Evolutionary conservation across 92 coral and sea anemone genomes (phyloP).

Genomic region (Siderastrea siderea): DNA sequence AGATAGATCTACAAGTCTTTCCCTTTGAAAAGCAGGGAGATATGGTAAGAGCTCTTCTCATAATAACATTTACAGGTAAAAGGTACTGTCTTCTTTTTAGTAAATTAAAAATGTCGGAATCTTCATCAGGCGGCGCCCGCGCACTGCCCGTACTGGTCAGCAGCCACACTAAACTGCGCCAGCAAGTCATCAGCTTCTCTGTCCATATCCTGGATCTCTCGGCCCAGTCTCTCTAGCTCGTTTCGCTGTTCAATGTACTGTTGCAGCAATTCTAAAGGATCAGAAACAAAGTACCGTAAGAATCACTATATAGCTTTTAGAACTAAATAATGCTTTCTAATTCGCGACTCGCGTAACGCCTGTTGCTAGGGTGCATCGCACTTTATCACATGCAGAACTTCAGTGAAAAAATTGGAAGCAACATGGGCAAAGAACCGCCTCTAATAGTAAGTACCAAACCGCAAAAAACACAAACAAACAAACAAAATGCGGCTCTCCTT

Average conservation of each 20-base stretch:
- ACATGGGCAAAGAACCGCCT: too few relatives aligned
- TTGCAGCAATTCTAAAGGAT: constrained; percentile 74
- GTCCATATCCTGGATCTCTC: constrained; percentile 75
- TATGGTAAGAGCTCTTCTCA: not conserved
- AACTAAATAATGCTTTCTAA: not conserved
- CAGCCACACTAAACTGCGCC: constrained; percentile 70
- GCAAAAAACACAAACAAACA: too few relatives aligned
- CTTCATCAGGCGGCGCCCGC: constrained; percentile 58
- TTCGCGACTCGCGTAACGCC: not conserved
- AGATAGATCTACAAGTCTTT: too few relatives aligned
- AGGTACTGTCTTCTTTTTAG: not conserved
- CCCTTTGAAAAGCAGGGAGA: not conserved
- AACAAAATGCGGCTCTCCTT: too few relatives aligned
- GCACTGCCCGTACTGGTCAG: constrained; percentile 80
- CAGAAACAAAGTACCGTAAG: not conserved
- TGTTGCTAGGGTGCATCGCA: not conserved
- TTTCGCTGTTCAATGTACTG: constrained; percentile 81
- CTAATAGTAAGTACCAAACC: too few relatives aligned
- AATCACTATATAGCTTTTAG: not conserved
- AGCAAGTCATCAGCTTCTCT: constrained; percentile 72
- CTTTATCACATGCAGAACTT: too few relatives aligned
- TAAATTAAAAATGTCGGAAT: not conserved
- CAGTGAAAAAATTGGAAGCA: too few relatives aligned
- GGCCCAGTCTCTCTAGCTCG: constrained; percentile 79
- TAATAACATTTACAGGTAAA: not conserved